A percentile compares a stretch with the other conserved stretches of the same genome.
phyloP scores from a whole-genome alignment of 1,140 invertebrate genomes.

The Monomorium pharaonis region DNA sequence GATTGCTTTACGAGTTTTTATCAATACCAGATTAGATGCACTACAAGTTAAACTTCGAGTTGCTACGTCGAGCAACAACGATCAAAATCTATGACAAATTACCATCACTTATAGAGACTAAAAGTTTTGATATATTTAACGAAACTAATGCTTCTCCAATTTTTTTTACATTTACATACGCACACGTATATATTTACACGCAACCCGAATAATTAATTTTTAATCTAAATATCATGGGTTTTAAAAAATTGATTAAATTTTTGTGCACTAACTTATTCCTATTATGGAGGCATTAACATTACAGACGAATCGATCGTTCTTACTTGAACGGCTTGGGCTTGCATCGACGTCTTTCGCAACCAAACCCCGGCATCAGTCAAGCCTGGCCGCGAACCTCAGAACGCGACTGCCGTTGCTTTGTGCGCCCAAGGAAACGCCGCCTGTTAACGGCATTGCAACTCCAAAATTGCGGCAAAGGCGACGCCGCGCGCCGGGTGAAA shows the following conservation, averaged over 20 bases:
- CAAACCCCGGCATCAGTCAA: slow-evolving; percentile 46
- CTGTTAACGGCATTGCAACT: slow-evolving; percentile 61
- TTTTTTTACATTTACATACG: background rate
- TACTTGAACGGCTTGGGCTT: background rate
- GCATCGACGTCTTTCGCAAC: slow-evolving; percentile 27
- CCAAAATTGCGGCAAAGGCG: slow-evolving; percentile 66
- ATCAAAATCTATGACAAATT: background rate
- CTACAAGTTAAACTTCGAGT: background rate
- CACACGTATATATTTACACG: too few species aligned
- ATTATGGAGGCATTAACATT: background rate
- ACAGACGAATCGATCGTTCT: slow-evolving; percentile 35
- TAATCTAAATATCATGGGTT: background rate
- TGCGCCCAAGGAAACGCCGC: slow-evolving; percentile 48
- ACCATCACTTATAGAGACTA: background rate
- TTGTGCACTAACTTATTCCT: background rate
- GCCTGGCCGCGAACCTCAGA: slow-evolving; percentile 41
- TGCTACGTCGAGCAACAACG: background rate
- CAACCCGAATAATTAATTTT: background rate
- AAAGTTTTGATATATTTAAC: background rate
- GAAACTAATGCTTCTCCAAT: background rate
- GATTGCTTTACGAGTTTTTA: background rate
- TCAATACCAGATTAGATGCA: background rate
- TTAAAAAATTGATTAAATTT: background rate
- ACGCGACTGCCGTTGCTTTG: slow-evolving; percentile 57
- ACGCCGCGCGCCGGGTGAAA: slow-evolving; percentile 36